Conservation (phyloP, 1,140 invertebrate genomes). For the Metopolophium dirhodum region DNA sequence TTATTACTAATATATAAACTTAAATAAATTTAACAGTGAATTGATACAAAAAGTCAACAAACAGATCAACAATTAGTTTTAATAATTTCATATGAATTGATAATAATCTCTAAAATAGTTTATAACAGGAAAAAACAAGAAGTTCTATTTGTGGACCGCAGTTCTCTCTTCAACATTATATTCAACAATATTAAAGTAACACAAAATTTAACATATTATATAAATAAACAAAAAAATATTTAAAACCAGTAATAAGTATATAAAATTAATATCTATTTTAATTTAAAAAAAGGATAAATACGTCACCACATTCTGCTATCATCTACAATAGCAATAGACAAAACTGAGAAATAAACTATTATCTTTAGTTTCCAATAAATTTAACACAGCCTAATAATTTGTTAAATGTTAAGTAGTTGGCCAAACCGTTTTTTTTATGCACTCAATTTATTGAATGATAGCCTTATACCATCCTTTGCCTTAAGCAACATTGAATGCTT, state of each 20-base stretch:
- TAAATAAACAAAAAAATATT: neutral
- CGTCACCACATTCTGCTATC: neutral
- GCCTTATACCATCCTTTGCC: slow-evolving; percentile 59
- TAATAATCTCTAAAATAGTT: neutral
- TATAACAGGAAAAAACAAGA: neutral
- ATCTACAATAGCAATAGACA: neutral
- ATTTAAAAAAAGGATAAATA: neutral
- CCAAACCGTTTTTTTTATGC: neutral
- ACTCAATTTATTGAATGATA: slow-evolving; percentile 56
- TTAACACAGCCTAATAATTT: neutral
- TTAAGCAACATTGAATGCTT: slow-evolving; percentile 59
- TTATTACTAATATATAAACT: neutral
- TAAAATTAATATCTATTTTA: neutral
- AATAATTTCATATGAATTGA: neutral
- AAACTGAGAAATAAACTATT: neutral
- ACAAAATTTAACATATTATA: neutral
- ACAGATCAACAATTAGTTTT: neutral
- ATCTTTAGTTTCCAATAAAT: neutral
- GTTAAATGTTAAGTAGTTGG: slow-evolving; percentile 15
- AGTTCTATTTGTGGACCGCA: neutral
- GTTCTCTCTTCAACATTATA: neutral
- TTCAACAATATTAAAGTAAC: neutral
- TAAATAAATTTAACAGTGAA: neutral
- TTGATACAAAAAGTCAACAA: neutral
- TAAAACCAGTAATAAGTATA: neutral